phyloP scores from a whole-genome alignment of 2,113 vertebrate species.

The Amazona vittata region DNA sequence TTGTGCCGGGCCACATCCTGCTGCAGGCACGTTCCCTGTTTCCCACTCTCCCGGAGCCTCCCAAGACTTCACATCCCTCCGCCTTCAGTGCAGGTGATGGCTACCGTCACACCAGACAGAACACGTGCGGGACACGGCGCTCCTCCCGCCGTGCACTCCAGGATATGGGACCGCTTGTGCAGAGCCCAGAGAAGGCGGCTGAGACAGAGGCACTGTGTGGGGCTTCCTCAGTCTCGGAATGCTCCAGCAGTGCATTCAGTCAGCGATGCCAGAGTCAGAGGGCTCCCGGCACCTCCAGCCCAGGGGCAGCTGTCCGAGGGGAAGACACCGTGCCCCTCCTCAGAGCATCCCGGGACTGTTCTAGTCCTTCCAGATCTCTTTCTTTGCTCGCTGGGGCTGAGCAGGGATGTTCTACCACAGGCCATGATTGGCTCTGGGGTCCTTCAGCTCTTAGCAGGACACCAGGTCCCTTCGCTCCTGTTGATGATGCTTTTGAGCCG shows the following conservation, averaged over 20 bases:
- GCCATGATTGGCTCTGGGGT: background rate
- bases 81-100: background rate
- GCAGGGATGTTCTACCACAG: background rate
- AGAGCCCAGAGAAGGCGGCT: no score
- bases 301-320: rapidly evolving
- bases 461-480: rapidly evolving
- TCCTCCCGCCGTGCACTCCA: rapidly evolving
- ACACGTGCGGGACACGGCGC: rapidly evolving
- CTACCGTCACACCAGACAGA: rapidly evolving
- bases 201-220: background rate
- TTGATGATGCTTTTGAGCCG: rapidly evolving
- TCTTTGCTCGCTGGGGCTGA: background rate
- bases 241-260: background rate
- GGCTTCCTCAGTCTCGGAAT: background rate
- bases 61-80: background rate
- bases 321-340: background rate
- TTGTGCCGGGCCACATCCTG: rapidly evolving
- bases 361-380: rapidly evolving
- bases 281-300: background rate
- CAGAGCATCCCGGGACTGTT: background rate
- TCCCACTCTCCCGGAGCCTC: background rate
- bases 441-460: background rate
- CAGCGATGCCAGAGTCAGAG: background rate
- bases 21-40: background rate
- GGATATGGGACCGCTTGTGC: rapidly evolving